Conservation (phyloP, 1,140 invertebrate species). For the Capitella teleta region DNA sequence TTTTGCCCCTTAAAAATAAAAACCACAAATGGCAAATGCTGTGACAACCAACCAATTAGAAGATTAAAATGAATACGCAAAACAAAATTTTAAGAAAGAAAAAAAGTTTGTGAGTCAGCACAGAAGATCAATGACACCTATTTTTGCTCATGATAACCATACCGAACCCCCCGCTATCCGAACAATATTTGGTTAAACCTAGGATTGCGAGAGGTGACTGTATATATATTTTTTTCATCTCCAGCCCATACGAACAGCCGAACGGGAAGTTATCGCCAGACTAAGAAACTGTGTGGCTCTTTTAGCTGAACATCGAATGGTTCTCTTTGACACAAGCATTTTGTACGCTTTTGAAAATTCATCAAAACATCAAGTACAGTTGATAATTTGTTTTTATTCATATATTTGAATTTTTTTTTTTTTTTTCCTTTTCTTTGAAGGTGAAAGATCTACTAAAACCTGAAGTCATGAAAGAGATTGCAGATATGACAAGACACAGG, state of each 20-base stretch:
- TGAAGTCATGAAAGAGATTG: slow-evolving; percentile 67
- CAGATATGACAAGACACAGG: slow-evolving; percentile 25
- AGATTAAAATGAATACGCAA: neutral
- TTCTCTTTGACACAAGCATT: slow-evolving; percentile 85
- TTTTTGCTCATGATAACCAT: neutral
- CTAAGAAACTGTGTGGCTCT: slow-evolving; percentile 80
- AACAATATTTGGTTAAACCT: too few relatives aligned
- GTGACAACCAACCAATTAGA: too few relatives aligned
- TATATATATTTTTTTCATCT: slow-evolving; percentile 22
- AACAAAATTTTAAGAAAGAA: neutral
- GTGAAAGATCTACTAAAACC: slow-evolving; percentile 63
- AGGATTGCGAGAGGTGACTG: neutral
- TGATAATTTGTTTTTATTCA: neutral
- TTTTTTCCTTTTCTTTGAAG: slow-evolving; percentile 26
- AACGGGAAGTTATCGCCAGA: slow-evolving; percentile 72
- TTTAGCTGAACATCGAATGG: slow-evolving; percentile 70
- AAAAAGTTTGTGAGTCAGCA: neutral
- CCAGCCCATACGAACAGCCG: slow-evolving; percentile 56
- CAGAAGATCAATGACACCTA: neutral
- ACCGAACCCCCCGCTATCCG: neutral
- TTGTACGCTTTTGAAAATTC: slow-evolving; percentile 84
- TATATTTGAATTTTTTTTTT: neutral
- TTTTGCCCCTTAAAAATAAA: too few relatives aligned
- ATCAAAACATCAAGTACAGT: slow-evolving; percentile 57
- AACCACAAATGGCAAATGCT: too few relatives aligned